Conservation (phyloP, 2,797 vertebrate species). For the Alauda arvensis region DNA sequence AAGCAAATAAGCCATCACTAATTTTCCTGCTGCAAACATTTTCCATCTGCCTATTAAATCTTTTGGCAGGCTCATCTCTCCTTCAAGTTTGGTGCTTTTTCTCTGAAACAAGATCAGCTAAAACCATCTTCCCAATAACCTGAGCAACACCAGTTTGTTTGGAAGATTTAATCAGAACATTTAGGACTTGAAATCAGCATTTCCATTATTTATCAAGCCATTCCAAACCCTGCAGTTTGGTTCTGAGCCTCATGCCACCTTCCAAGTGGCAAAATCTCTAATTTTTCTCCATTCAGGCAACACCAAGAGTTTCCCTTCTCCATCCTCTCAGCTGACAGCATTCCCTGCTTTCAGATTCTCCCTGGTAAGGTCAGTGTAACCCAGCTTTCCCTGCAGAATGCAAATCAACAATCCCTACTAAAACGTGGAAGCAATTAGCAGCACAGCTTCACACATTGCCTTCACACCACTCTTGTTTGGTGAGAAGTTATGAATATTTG, state of each 20-base stretch:
- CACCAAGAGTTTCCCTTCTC: background rate
- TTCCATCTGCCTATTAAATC: conserved; percentile 18
- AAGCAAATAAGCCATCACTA: conserved; percentile 4
- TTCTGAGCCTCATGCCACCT: background rate
- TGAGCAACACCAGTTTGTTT: background rate
- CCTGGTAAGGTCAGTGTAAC: background rate
- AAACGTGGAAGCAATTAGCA: conserved; percentile 38
- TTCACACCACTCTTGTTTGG: conserved; percentile 29
- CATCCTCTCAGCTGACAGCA: background rate
- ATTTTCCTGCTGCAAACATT: conserved; percentile 15
- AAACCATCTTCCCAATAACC: background rate
- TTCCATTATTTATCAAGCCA: background rate
- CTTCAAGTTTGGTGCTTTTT: background rate
- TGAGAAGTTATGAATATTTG: conserved; percentile 15
- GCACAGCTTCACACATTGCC: conserved; percentile 34
- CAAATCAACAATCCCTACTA: conserved; percentile 18
- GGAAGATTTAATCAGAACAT: background rate
- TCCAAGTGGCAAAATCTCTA: background rate
- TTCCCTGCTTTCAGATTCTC: background rate
- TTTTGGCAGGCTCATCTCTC: background rate
- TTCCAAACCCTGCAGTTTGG: background rate
- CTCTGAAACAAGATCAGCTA: background rate
- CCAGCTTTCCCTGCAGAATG: background rate
- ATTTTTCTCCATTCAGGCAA: background rate
- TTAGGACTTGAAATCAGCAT: background rate